These are phyloP conservation scores for Atopsyche davidsoni DNA, from an alignment of 1,140 invertebrate genomes.

Conservation along the genomic window DNA sequence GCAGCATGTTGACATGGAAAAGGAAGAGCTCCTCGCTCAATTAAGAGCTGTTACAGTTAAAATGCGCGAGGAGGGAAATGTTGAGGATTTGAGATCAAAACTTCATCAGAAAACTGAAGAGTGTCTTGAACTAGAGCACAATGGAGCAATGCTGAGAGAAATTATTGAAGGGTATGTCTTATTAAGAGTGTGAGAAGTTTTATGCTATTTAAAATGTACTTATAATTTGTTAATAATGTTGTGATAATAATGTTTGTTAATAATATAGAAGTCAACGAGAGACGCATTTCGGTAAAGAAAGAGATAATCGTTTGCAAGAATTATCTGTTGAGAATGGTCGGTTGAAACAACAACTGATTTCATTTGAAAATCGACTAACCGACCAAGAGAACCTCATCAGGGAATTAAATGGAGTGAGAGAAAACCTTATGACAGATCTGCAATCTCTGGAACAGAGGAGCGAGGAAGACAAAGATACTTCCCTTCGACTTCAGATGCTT, in stretches of 20 bases:
- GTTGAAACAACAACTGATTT: conserved; percentile 36
- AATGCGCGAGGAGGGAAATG: conserved; percentile 26
- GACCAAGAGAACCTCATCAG: conserved; percentile 44
- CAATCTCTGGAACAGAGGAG: conserved; percentile 35
- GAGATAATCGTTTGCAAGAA: conserved; percentile 31
- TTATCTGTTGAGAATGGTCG: conserved; percentile 37
- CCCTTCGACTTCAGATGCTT: conserved; percentile 37
- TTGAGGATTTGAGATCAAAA: conserved; percentile 24
- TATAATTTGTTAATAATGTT: background rate
- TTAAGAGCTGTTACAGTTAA: conserved; percentile 34
- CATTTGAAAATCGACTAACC: conserved; percentile 35
- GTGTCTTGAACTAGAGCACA: conserved; percentile 37
- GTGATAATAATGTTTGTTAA: too few relatives aligned
- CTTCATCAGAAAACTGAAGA: conserved; percentile 33
- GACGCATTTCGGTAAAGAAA: conserved; percentile 16
- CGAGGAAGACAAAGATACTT: conserved; percentile 39
- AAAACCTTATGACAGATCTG: conserved; percentile 35
- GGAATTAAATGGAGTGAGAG: conserved; percentile 41
- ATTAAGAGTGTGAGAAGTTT: background rate
- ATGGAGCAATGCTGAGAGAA: conserved; percentile 37
- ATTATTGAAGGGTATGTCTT: conserved; percentile 35
- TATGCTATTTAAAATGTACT: conserved; percentile 1
- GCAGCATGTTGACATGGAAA: conserved; percentile 48
- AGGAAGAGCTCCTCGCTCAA: conserved; percentile 41
- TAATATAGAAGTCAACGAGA: conserved; percentile 19